phyloP scores from a whole-genome alignment of 2,888 invertebrate genomes.

The Ceriagrion tenellum region DNA sequence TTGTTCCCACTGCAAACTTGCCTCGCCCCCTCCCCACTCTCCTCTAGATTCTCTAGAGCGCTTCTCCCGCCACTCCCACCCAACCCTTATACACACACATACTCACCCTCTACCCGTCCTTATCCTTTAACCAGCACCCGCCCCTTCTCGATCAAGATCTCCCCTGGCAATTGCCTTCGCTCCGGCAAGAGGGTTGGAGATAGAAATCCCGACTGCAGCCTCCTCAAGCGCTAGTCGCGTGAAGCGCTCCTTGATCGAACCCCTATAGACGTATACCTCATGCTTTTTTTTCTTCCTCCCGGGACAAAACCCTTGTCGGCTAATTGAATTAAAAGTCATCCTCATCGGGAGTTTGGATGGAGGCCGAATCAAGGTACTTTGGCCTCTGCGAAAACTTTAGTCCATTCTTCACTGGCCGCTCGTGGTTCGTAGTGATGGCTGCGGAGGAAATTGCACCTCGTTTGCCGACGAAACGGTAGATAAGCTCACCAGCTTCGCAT shows the following conservation, averaged over 20 bases:
- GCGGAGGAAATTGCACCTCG: too few relatives aligned
- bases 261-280: background rate
- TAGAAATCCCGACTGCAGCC: background rate
- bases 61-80: background rate
- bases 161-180: background rate
- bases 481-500: too few relatives aligned
- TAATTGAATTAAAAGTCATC: background rate
- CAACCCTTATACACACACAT: background rate
- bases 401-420: too few relatives aligned
- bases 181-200: background rate
- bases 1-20: background rate
- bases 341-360: background rate
- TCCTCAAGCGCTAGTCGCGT: background rate
- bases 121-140: background rate
- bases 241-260: background rate
- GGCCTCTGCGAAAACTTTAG: too few relatives aligned
- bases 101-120: too few relatives aligned
- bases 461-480: too few relatives aligned
- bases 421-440: too few relatives aligned
- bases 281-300: background rate
- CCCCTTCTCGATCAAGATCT: background rate
- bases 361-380: background rate
- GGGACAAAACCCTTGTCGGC: background rate
- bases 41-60: too few relatives aligned
- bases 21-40: background rate